Percentiles rank a stretch among this genome's conserved stretches.
These are phyloP conservation scores for Cranoglanis bouderius DNA, from an alignment of 2,113 vertebrate genomes.

Conservation along the genomic window DNA sequence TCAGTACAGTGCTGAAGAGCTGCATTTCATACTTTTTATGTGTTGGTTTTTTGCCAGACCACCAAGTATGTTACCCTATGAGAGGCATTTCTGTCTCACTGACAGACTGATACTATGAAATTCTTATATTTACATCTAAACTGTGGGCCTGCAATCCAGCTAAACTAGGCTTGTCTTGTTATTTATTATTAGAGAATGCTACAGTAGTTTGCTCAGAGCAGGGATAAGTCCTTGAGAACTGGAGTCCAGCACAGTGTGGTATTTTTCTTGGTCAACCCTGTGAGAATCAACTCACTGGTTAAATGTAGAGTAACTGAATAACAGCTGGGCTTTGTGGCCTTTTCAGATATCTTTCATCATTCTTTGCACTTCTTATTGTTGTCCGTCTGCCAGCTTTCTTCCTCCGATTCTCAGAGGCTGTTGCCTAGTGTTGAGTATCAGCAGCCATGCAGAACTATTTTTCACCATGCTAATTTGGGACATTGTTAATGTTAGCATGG, in stretches of 20 bases:
- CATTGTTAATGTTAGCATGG: conserved; percentile 34
- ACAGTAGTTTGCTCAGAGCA: background rate
- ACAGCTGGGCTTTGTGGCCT: background rate
- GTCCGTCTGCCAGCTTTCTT: background rate
- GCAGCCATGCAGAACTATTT: conserved; percentile 26
- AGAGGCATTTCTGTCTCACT: too few relatives aligned
- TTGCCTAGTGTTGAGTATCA: background rate
- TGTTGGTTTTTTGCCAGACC: background rate
- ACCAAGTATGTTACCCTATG: background rate
- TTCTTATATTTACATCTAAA: background rate
- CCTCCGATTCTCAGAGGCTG: background rate
- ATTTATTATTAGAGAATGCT: background rate
- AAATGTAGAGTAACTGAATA: background rate
- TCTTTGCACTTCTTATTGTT: background rate
- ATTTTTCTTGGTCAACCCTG: background rate
- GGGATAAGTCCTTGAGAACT: background rate
- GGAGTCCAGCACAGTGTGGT: background rate
- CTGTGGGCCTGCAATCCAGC: background rate
- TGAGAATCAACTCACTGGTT: background rate
- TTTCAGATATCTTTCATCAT: background rate
- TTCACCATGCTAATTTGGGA: conserved; percentile 36
- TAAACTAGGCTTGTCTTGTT: background rate
- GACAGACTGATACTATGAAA: background rate
- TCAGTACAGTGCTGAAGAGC: background rate
- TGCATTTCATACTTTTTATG: background rate